These are phyloP conservation scores for Pollimyrus isidori DNA, from an alignment of 2,113 vertebrate species.

Conservation along the genomic window DNA sequence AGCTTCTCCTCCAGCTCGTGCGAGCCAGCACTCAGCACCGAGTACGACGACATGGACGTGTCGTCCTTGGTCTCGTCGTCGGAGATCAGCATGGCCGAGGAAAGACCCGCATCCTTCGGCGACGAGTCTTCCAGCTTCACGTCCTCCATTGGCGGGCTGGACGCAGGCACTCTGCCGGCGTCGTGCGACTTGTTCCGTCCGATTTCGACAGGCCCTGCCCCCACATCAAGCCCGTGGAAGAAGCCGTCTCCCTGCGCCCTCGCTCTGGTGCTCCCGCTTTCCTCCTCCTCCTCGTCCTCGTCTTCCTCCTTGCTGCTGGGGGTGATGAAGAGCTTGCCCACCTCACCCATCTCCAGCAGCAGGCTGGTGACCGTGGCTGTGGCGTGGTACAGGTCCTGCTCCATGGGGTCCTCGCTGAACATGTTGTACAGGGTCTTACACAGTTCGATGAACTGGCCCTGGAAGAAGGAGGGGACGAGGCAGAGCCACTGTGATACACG, in stretches of 20 bases:
- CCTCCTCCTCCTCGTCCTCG: constrained; percentile 28
- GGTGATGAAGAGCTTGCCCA: constrained; percentile 78
- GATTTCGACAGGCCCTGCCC: constrained; percentile 14
- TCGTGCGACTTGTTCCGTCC: constrained; percentile 24
- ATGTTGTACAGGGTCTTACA: constrained; percentile 96
- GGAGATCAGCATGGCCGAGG: constrained; percentile 87
- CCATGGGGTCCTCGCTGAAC: constrained; percentile 87
- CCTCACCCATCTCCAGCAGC: constrained; percentile 93
- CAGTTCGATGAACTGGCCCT: constrained; percentile 96
- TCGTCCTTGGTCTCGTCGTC: constrained; percentile 95
- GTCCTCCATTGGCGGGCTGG: constrained; percentile 77
- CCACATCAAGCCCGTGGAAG: constrained; percentile 41
- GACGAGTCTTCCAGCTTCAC: constrained; percentile 89
- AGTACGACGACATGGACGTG: constrained; percentile 95
- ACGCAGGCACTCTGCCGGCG: constrained; percentile 21
- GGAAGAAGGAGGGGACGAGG: background rate
- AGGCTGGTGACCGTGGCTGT: constrained; percentile 91
- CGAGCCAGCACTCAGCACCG: constrained; percentile 86
- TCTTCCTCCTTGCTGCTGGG: constrained; percentile 37
- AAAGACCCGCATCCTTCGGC: constrained; percentile 74
- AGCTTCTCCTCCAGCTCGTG: constrained; percentile 89
- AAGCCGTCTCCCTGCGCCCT: constrained; percentile 43
- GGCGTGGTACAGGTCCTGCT: constrained; percentile 93
- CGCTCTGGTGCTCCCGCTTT: background rate
- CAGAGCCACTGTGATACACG: background rate